Evolutionary conservation across 2,888 invertebrate genomes (phyloP).

Genomic region (Sphaerophoria rueppellii): DNA sequence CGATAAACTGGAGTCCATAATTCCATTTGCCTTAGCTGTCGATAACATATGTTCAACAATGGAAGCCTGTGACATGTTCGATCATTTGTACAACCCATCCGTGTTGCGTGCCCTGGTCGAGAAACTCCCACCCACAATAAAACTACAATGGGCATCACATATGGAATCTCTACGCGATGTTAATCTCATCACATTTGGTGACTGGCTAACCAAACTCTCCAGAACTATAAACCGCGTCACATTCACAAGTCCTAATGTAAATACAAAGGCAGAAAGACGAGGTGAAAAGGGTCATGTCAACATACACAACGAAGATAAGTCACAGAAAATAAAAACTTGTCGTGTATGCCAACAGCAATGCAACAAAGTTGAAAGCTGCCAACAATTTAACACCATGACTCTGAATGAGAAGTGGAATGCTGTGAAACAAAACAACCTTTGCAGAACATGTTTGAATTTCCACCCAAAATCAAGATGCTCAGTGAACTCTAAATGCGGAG

Average conservation of each 20-base stretch:
- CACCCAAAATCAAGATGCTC: too few species aligned
- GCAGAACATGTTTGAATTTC: too few species aligned
- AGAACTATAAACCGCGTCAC: constrained; percentile 5
- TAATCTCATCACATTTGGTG: constrained; percentile 8
- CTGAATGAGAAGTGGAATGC: too few species aligned
- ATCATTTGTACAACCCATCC: constrained; percentile 12
- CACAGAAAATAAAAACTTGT: neutral
- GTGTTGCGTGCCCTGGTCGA: neutral
- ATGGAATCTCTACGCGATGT: neutral
- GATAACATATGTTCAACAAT: constrained; percentile 10
- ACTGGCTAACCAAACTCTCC: constrained; percentile 2
- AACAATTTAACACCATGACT: too few species aligned
- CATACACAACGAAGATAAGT: neutral
- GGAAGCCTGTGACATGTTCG: constrained; percentile 3
- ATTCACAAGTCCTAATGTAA: neutral
- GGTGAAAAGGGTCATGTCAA: neutral
- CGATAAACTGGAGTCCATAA: neutral
- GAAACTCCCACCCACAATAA: constrained; percentile 9
- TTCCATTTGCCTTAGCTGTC: constrained; percentile 1
- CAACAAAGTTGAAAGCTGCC: neutral
- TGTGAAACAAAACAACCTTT: too few species aligned
- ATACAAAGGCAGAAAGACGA: neutral
- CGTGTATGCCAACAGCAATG: neutral
- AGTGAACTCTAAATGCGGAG: constrained; percentile 1
- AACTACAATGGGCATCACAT: constrained; percentile 1